Evolutionary conservation across 2,888 invertebrate genomes (phyloP).

Genomic region (Synergus umbraculus): DNA sequence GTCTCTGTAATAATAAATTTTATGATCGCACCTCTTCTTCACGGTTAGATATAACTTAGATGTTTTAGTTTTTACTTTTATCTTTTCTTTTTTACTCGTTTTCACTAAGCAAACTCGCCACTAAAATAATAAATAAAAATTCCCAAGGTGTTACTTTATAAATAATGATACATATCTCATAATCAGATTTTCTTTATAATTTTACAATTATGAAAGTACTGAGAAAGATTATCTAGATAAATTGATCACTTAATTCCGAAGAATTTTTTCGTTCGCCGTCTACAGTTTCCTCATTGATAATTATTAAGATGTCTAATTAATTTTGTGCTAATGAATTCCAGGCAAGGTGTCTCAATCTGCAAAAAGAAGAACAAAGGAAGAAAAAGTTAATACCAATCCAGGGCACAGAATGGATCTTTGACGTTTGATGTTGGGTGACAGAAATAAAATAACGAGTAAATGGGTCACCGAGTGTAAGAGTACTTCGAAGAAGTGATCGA

Average conservation of each 20-base stretch:
- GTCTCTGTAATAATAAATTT: background rate
- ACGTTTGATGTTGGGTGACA: too few species aligned
- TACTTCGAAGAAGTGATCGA: background rate
- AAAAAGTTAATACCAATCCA: background rate
- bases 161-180: too few species aligned
- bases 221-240: background rate
- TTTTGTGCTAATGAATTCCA: background rate
- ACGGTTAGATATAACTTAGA: background rate
- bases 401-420: background rate
- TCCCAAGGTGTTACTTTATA: too few species aligned
- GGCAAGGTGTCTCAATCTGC: background rate
- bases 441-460: background rate
- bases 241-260: background rate
- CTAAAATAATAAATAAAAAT: too few species aligned
- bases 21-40: background rate
- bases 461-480: background rate
- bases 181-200: too few species aligned
- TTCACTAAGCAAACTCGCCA: too few species aligned
- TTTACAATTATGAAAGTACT: too few species aligned
- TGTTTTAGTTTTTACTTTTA: too few species aligned
- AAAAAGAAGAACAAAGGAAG: background rate
- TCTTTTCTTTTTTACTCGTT: too few species aligned
- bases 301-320: background rate
- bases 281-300: background rate
- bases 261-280: background rate